phyloP scores from a whole-genome alignment of 2,888 invertebrate genomes.

The Folsomia manolachei region DNA sequence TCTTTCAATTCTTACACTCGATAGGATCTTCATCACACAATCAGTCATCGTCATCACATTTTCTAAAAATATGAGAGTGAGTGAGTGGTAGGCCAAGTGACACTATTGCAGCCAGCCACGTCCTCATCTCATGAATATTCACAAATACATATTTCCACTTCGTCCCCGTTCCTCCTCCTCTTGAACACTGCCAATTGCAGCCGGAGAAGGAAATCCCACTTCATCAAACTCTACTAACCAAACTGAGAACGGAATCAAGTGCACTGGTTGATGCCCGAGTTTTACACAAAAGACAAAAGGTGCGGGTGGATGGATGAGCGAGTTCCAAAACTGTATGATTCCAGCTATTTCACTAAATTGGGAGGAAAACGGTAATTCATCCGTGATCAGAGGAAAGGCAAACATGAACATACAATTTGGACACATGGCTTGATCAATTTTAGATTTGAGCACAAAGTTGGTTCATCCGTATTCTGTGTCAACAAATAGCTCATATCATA shows the following conservation, averaged over 20 bases:
- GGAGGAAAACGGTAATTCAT: slow-evolving; percentile 3
- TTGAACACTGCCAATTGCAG: not conserved
- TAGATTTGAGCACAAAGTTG: not conserved
- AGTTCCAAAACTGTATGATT: not conserved
- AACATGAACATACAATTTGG: slow-evolving; percentile 10
- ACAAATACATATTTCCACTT: slow-evolving; percentile 22
- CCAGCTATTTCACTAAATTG: not conserved
- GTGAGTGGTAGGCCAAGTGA: slow-evolving; percentile 12
- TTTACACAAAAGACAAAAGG: not conserved
- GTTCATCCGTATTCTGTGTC: too few relatives aligned
- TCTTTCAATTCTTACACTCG: slow-evolving; percentile 48
- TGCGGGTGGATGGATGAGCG: not conserved
- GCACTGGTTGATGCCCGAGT: too few relatives aligned
- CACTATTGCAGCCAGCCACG: slow-evolving; percentile 14
- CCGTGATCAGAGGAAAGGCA: slow-evolving; percentile 2
- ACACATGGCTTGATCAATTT: not conserved
- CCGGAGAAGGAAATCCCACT: not conserved
- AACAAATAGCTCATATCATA: too few relatives aligned
- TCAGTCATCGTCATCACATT: slow-evolving; percentile 41
- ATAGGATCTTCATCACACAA: slow-evolving; percentile 47
- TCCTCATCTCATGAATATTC: slow-evolving; percentile 27
- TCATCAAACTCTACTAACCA: slow-evolving; percentile 3
- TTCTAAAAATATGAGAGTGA: slow-evolving; percentile 6
- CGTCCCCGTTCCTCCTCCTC: not conserved
- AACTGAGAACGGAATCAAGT: too few relatives aligned